Base-by-base conservation (phyloP, 2,888 invertebrate species). In the Apamea sordens region DNA sequence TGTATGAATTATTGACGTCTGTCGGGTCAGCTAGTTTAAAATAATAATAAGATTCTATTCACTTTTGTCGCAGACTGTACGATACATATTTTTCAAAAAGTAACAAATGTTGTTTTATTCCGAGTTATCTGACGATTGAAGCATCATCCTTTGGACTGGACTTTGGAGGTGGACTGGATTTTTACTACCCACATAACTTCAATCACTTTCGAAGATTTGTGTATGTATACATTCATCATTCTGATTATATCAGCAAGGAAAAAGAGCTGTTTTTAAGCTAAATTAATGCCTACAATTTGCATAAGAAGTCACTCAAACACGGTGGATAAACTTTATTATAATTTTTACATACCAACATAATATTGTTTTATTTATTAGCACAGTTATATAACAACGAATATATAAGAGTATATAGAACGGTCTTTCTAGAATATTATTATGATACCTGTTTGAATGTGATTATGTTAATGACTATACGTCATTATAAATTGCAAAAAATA, bases 401-500 rank as follows among this genome's bases (percentile, higher is more conserved):
- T 44, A 61, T 47, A 76, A 56, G 13, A 67, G 10, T 24, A 28
- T 28, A 24, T 67, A 28, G 11, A 73, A 68, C 41, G 28, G 50
- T 61, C 4, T 69, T 76, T 84, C 87, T 87, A 84, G 80, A 87
- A 85, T 65, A 41, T 74, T 21, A 76, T 69, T 73, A 75, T 28
- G 56, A 1, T 63, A 64, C 61, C 32, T 28, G 68, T 87, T 72
- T 80, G 74, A 76, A 87, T 84, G 64, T 63, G 61, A 80, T 80
- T 87, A 84, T 80, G 76, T 84, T 69, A 77, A 77, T 47, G 47
- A 47, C 47, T 47, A 15, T 15, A 15, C 47, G 47, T 74, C 61
- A 76, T 76, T 56, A 72, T 70, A 63, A 28, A 64, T 59, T 24
- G 61, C 68, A 71, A 82, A 85, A 68, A 61, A 41, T 32, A 50